Evolutionary conservation across 2,113 vertebrate species (phyloP), one percentile per base, ranked within the genome.

Genomic region (Loxodonta africana): DNA sequence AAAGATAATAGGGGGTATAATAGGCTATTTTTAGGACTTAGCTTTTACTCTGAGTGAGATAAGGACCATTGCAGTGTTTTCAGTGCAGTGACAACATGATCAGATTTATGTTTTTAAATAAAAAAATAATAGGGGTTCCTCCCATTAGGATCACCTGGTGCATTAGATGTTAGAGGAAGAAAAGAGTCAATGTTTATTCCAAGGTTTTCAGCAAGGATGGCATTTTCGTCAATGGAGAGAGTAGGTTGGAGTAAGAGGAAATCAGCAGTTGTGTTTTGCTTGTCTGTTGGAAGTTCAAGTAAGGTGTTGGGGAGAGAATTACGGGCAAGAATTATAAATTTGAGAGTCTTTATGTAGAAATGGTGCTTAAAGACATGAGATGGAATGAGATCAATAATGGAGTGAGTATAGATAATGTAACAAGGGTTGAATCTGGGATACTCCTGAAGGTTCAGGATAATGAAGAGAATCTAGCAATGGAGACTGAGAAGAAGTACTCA

Each of bases 261-360:
- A 71, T 62, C 21, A 90, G 33, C 33, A 69, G 14, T 37, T 85
- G 41, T 69, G 30, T 91, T 91, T 94, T 92, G 28, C 12, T 94
- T 83, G 51, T 53, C 84, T 88, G 2, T 46, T 88, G 44, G 44
- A 46, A 30, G 28, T 77, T 5, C 60, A 23, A n/a, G 51, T 83
- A 53, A 71, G n/a, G 17, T 23, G 26, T 3, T 87, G 41, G 41
- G 28, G 12, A 94, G n/a, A 46, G 21, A 83, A 12, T 84, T 88
- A 37, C 53, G 41, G 71, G 28, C 44, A 84, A 23, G 6, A 73
- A 53, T 94, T 78, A 46, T 88, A 83, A 83, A 71, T 53, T 62
- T 73, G 48, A 91, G 76, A 82, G 21, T 83, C n/a, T 88, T 84
- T 51, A 33, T 21, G 11, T 41, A 82, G 17, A 86, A 30, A 57